Evolutionary conservation across 2,113 vertebrate species (phyloP).

Genomic region (Ciconia boyciana): DNA sequence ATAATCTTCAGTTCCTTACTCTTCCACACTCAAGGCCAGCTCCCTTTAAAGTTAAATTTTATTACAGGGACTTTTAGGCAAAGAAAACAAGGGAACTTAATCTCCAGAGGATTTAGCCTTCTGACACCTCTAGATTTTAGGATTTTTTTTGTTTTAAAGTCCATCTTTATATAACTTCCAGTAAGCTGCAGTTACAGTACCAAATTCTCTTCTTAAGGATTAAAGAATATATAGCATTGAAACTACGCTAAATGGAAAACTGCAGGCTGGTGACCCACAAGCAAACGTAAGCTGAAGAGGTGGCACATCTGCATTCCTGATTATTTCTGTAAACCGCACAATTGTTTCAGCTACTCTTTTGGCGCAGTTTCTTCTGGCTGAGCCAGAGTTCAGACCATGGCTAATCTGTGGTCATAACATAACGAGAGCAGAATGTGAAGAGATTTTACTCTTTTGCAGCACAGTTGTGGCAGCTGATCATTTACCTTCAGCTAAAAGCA

Average conservation of each 20-base stretch:
- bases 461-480: not conserved
- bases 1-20: not conserved
- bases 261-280: not conserved
- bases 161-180: not conserved
- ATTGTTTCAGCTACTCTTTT: conserved; percentile 12
- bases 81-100: not conserved
- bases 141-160: not conserved
- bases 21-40: not conserved
- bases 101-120: not conserved
- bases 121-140: not conserved
- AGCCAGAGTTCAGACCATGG: not conserved
- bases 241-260: not conserved
- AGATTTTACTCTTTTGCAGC: not conserved
- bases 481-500: not conserved
- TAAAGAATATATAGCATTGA: not conserved
- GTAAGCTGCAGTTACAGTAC: not conserved
- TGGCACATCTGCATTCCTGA: not conserved
- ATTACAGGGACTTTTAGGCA: not conserved
- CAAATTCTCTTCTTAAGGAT: not conserved
- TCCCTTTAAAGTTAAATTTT: not conserved
- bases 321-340: not conserved
- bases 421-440: not conserved
- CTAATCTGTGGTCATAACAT: conserved; percentile 6
- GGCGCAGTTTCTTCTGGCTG: not conserved
- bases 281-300: not conserved